phyloP scores from a whole-genome alignment of 53 echinoderm and acorn worm genomes.

The Astropecten irregularis region DNA sequence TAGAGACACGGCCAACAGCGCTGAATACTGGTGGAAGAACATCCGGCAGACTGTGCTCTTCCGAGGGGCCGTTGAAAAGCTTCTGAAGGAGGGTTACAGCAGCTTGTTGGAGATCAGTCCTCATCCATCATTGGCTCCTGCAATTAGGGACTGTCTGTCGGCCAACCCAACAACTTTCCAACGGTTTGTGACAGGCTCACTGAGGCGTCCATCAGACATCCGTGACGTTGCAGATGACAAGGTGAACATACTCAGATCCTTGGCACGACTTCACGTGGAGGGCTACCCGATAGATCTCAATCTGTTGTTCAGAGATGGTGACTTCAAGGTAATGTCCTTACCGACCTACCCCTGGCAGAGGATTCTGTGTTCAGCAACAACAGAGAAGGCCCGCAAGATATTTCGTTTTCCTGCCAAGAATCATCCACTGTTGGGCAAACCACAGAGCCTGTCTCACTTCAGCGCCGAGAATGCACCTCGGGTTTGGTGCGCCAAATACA shows the following conservation, averaged over 20 bases:
- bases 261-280: slow-evolving; percentile 87
- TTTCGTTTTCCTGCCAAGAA: slow-evolving; percentile 81
- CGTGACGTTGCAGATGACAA: slow-evolving; percentile 85
- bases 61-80: slow-evolving; percentile 77
- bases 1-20: slow-evolving; percentile 69
- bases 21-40: slow-evolving; percentile 96
- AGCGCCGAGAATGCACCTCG: slow-evolving; percentile 70
- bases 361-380: slow-evolving; percentile 78
- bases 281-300: slow-evolving; percentile 84
- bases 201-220: slow-evolving; percentile 83
- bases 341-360: slow-evolving; percentile 97
- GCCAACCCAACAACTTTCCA: slow-evolving; percentile 53
- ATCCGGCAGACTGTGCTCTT: slow-evolving; percentile 86
- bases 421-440: slow-evolving; percentile 92
- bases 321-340: slow-evolving; percentile 85
- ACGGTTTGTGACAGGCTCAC: slow-evolving; percentile 81
- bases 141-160: slow-evolving; percentile 76
- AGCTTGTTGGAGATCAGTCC: slow-evolving; percentile 92
- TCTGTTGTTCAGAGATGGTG: slow-evolving; percentile 73
- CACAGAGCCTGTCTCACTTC: slow-evolving; percentile 76
- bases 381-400: slow-evolving; percentile 71
- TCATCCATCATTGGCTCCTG: slow-evolving; percentile 84
- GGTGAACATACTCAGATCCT: slow-evolving; percentile 79
- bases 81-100: slow-evolving; percentile 84
- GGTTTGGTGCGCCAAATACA: slow-evolving; percentile 80